phyloP scores from a whole-genome alignment of 1,140 invertebrate genomes.

The Anastrepha obliqua region DNA sequence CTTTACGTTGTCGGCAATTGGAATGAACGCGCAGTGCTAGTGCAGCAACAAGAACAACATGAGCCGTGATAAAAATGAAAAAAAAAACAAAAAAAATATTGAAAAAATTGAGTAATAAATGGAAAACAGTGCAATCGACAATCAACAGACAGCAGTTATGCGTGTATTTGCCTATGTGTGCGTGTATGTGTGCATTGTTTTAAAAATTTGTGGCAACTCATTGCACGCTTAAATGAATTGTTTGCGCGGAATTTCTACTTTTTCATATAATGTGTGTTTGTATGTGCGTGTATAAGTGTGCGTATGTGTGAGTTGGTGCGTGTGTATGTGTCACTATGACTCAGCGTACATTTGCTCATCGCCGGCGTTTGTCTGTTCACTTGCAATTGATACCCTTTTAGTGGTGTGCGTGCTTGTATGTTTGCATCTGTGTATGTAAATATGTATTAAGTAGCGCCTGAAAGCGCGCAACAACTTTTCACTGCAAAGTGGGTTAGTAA shows the following conservation, averaged over 20 bases:
- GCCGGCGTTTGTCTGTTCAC: neutral
- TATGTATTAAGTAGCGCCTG: neutral
- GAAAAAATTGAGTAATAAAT: neutral
- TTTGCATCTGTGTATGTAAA: neutral
- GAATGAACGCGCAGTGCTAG: neutral
- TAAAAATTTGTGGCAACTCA: neutral
- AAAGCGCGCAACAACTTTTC: slow-evolving; percentile 41
- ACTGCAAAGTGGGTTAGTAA: slow-evolving; percentile 34
- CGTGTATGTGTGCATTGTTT: neutral
- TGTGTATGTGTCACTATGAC: too few species aligned
- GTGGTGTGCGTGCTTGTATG: neutral
- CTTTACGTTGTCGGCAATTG: slow-evolving; percentile 1
- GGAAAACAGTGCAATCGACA: neutral
- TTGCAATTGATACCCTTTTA: neutral
- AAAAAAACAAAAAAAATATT: neutral
- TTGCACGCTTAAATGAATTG: neutral
- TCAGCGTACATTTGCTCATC: neutral
- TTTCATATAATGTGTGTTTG: neutral
- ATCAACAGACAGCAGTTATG: neutral
- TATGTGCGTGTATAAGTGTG: neutral
- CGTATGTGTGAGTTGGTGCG: neutral
- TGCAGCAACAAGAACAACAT: neutral
- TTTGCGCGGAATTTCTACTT: slow-evolving; percentile 6
- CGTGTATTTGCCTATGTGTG: neutral
- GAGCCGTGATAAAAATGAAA: neutral